Evolutionary conservation across 92 coral and sea anemone genomes (phyloP).

Genomic region (Pocillopora grandis): DNA sequence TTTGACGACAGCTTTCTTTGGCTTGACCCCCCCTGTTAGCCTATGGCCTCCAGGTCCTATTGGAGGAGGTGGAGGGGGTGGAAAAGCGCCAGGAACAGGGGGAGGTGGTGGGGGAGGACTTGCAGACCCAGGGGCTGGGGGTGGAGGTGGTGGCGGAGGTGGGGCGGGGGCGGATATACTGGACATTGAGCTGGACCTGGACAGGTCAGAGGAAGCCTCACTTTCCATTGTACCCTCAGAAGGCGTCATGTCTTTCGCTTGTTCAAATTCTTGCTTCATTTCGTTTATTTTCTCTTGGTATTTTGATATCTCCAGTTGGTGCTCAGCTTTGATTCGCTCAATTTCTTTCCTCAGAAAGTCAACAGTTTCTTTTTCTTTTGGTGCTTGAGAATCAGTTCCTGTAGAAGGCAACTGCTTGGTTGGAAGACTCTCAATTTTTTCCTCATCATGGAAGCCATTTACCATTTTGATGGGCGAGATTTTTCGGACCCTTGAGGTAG

Average conservation of each 20-base stretch:
- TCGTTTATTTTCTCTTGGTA: constrained; percentile 76
- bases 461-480: constrained; percentile 10
- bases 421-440: constrained; percentile 7
- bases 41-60: constrained; percentile 43
- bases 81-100: constrained; percentile 52
- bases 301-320: constrained; percentile 45
- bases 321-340: constrained; percentile 64
- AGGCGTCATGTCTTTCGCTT: constrained; percentile 33
- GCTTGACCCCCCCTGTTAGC: constrained; percentile 60
- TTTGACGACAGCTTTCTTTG: constrained; percentile 79
- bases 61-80: constrained; percentile 83
- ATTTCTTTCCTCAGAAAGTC: constrained; percentile 71
- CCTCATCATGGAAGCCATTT: constrained; percentile 30
- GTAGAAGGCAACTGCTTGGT: neutral
- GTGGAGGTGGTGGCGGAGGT: constrained; percentile 58
- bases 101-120: constrained; percentile 72
- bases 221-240: constrained; percentile 24
- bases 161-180: constrained; percentile 40
- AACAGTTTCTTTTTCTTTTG: constrained; percentile 26
- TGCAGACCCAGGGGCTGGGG: constrained; percentile 69
- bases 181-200: constrained; percentile 44
- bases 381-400: neutral
- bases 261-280: constrained; percentile 65
- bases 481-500: neutral
- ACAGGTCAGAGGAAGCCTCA: constrained; percentile 41